Percentiles rank a stretch among this genome's conserved stretches.
phyloP scores from a whole-genome alignment of 35 echinoderm and acorn worm genomes.

The Stichopus chloronotus region DNA sequence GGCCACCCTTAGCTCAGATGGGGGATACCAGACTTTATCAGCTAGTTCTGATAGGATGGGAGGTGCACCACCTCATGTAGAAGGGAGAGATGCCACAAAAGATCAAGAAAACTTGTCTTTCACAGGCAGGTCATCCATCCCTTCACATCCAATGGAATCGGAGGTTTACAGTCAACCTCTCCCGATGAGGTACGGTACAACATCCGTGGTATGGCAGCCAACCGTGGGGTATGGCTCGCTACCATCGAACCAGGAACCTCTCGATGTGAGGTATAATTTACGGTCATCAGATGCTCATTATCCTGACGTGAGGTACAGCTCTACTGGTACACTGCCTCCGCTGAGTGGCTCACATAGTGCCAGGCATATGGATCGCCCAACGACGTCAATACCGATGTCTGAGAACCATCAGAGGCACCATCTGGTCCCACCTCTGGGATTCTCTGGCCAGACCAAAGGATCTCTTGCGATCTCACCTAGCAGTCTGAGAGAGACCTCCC shows the following conservation, averaged over 20 bases:
- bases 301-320: neutral
- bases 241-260: neutral
- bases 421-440: neutral
- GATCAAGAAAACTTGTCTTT: slow-evolving; percentile 27
- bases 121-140: neutral
- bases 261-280: neutral
- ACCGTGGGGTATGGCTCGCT: neutral
- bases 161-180: slow-evolving; percentile 10
- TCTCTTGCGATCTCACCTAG: neutral
- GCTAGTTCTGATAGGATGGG: neutral
- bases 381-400: neutral
- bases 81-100: neutral
- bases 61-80: neutral
- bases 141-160: neutral
- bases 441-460: neutral
- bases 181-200: neutral
- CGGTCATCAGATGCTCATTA: neutral
- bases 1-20: neutral
- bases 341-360: neutral
- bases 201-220: neutral
- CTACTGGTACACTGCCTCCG: neutral
- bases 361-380: neutral
- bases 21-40: slow-evolving; percentile 18
- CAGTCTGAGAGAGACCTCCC: neutral
- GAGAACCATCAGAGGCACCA: neutral